Conservation (phyloP, 2,113 vertebrate genomes). For the Charadrius vociferus region DNA sequence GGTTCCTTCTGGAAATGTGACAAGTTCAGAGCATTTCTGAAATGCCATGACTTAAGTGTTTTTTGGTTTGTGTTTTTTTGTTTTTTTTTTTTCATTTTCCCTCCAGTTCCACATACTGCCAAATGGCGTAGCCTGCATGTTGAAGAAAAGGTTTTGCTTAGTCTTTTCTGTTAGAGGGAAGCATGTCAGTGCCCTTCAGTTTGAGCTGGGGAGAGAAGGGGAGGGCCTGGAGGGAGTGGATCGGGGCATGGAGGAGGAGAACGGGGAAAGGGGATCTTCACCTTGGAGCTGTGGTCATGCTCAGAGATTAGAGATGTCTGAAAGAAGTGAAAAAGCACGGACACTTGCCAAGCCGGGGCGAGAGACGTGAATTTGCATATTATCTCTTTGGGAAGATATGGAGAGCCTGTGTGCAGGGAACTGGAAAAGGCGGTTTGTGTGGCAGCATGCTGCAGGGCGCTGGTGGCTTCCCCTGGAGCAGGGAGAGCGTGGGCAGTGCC, state of each 20-base stretch:
- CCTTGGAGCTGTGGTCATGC: not conserved
- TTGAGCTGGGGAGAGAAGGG: not conserved
- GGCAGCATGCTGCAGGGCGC: not conserved
- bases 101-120: not conserved
- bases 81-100: no score
- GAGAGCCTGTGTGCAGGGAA: not conserved
- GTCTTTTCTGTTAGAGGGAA: not conserved
- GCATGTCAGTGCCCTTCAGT: not conserved
- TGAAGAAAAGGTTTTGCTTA: not conserved
- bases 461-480: not conserved
- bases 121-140: not conserved
- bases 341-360: not conserved
- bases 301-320: not conserved
- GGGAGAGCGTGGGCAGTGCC: not conserved
- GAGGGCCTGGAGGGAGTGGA: no score
- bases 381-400: not conserved
- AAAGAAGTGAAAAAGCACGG: not conserved
- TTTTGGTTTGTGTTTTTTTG: not conserved
- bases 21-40: not conserved
- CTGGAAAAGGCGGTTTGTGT: not conserved
- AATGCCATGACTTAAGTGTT: rapidly evolving
- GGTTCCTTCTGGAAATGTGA: not conserved
- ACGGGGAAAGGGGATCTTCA: not conserved
- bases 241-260: not conserved
- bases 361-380: not conserved